These are phyloP conservation scores for Poeciliopsis presidionis DNA, from an alignment of 2,797 vertebrate genomes.

Conservation along the genomic window DNA sequence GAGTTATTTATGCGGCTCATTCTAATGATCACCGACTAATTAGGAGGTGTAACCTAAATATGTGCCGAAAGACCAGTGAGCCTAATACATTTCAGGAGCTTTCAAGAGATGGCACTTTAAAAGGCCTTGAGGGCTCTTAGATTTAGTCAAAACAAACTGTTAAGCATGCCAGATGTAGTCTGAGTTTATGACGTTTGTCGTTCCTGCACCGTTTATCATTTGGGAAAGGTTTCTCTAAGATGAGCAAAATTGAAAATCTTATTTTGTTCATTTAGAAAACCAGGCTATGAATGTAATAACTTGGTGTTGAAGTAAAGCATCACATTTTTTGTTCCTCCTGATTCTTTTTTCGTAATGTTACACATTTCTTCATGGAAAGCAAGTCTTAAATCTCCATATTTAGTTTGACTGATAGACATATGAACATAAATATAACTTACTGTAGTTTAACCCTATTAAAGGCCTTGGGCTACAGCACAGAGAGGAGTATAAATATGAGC, in stretches of 20 bases:
- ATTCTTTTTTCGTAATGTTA: not conserved
- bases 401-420: not conserved
- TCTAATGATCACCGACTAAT: not conserved
- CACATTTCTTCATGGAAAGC: not conserved
- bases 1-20: conserved; percentile 66
- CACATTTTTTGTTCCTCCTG: not conserved
- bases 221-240: not conserved
- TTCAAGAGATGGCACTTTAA: not conserved
- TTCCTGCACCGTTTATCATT: not conserved
- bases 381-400: not conserved
- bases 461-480: not conserved
- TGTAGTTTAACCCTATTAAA: not conserved
- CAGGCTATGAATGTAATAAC: too few relatives aligned
- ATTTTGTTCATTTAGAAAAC: not conserved
- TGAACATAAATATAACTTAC: not conserved
- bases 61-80: not conserved
- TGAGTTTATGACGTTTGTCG: not conserved
- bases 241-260: not conserved
- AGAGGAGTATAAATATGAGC: not conserved
- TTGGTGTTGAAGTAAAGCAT: not conserved
- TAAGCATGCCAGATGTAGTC: not conserved
- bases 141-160: not conserved
- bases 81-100: not conserved
- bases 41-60: not conserved
- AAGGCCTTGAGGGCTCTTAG: not conserved